These are phyloP conservation scores for Drosophila borborema DNA, from an alignment of 2,888 invertebrate genomes.

Conservation along the genomic window DNA sequence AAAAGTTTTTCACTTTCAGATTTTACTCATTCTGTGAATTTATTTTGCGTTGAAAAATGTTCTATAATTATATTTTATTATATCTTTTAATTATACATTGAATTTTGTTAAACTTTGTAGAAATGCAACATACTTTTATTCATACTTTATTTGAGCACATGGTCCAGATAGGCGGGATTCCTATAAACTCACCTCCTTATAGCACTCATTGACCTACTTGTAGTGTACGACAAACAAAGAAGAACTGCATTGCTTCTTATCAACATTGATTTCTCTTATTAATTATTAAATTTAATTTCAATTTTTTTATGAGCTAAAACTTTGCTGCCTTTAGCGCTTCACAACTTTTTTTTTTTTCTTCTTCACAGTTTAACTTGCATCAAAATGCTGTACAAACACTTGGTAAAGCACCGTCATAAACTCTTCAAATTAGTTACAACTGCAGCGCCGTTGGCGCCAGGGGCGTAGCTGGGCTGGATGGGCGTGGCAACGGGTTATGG, in stretches of 20 bases:
- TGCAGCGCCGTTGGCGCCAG: background rate
- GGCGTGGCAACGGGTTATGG: conserved; percentile 1
- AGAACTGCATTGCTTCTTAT: background rate
- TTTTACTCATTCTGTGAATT: background rate
- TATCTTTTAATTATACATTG: background rate
- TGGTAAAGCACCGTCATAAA: conserved; percentile 21
- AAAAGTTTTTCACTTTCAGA: background rate
- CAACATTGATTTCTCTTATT: conserved; percentile 2
- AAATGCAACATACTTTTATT: too few relatives aligned
- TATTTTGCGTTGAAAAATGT: background rate
- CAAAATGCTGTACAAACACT: conserved; percentile 28
- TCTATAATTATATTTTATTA: background rate
- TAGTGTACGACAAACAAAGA: background rate
- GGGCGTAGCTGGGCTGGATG: too few relatives aligned
- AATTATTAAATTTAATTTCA: background rate
- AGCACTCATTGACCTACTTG: background rate
- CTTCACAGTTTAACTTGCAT: conserved; percentile 12
- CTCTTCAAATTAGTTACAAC: conserved; percentile 38
- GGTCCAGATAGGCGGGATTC: background rate
- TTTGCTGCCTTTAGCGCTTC: background rate
- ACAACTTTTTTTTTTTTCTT: background rate
- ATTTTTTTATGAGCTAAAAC: background rate
- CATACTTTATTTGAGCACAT: too few relatives aligned
- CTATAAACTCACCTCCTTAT: background rate
- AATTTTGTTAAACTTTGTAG: background rate